Conservation (phyloP, 2,113 vertebrate species). For the Bostrychus sinensis region DNA sequence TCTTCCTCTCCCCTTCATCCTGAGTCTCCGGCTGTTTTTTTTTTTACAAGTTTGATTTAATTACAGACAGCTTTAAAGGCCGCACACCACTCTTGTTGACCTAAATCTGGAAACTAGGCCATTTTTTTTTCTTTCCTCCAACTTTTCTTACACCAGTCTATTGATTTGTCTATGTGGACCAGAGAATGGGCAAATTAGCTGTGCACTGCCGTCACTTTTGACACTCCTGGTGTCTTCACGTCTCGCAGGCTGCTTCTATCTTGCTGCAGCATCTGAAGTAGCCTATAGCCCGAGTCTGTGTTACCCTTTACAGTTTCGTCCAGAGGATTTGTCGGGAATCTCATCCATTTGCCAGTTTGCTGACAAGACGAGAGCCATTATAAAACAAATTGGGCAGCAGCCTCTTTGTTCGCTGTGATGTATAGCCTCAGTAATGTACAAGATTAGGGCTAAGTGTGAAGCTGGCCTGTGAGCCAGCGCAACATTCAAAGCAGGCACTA, state of each 20-base stretch:
- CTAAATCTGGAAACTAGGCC: slow-evolving; percentile 80
- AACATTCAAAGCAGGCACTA: slow-evolving; percentile 42
- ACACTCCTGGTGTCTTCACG: slow-evolving; percentile 14
- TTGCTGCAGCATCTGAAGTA: slow-evolving; percentile 31
- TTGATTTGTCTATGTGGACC: slow-evolving; percentile 69
- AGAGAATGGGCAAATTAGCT: slow-evolving; percentile 59
- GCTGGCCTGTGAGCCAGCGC: slow-evolving; percentile 30
- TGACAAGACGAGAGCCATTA: slow-evolving; percentile 32
- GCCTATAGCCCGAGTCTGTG: slow-evolving; percentile 9
- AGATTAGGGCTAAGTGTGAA: slow-evolving; percentile 52
- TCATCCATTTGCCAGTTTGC: slow-evolving; percentile 26
- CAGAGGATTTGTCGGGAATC: slow-evolving; percentile 35
- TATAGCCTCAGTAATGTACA: slow-evolving; percentile 38
- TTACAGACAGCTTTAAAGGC: slow-evolving; percentile 69
- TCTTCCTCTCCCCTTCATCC: slow-evolving; percentile 37
- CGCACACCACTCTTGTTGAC: slow-evolving; percentile 68
- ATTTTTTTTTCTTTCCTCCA: slow-evolving; percentile 30
- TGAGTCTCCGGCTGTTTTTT: slow-evolving; percentile 54
- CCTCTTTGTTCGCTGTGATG: slow-evolving; percentile 45
- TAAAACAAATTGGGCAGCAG: slow-evolving; percentile 52
- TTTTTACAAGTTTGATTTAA: slow-evolving; percentile 72
- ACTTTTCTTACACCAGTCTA: slow-evolving; percentile 66
- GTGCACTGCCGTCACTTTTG: slow-evolving; percentile 39
- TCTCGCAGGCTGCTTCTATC: slow-evolving; percentile 1
- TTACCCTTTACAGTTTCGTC: slow-evolving; percentile 49